Evolutionary conservation across 1,140 invertebrate genomes (phyloP).

Genomic region (Drosophila santomea): DNA sequence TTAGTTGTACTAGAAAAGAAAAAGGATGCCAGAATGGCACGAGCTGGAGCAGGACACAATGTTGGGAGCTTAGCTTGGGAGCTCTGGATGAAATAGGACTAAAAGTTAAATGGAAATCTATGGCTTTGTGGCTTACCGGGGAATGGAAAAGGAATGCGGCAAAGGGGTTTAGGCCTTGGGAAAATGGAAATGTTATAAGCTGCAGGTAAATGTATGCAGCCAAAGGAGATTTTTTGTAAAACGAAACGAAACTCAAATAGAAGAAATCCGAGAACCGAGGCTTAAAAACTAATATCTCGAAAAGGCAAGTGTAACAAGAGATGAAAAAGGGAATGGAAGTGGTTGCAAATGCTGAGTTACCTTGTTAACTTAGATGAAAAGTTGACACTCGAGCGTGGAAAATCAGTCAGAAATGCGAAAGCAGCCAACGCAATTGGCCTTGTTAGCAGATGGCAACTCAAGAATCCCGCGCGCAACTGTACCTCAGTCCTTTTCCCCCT

Average conservation of each 20-base stretch:
- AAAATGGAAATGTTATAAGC: constrained; percentile 50
- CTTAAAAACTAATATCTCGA: constrained; percentile 43
- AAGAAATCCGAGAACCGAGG: constrained; percentile 7
- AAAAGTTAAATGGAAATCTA: constrained; percentile 79
- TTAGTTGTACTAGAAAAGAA: constrained; percentile 58
- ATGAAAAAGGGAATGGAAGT: background rate
- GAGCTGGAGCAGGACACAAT: constrained; percentile 30
- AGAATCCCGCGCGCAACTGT: constrained; percentile 26
- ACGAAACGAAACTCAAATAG: constrained; percentile 44
- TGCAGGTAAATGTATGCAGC: constrained; percentile 44
- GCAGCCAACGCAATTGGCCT: constrained; percentile 39
- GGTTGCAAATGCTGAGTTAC: constrained; percentile 8
- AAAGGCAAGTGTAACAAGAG: constrained; percentile 12
- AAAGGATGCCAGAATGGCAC: constrained; percentile 9
- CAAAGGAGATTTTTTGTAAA: constrained; percentile 17
- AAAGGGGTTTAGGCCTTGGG: constrained; percentile 24
- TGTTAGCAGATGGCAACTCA: constrained; percentile 32
- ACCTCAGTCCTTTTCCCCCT: constrained; percentile 15
- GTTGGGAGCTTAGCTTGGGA: constrained; percentile 43
- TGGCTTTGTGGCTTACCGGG: constrained; percentile 69
- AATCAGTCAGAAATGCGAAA: constrained; percentile 39
- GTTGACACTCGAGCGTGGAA: constrained; percentile 37
- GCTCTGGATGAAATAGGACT: constrained; percentile 60
- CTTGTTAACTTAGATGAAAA: constrained; percentile 42
- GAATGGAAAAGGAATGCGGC: background rate